Base-by-base conservation (phyloP, 1,140 invertebrate species). In the Drosophila navojoa region DNA sequence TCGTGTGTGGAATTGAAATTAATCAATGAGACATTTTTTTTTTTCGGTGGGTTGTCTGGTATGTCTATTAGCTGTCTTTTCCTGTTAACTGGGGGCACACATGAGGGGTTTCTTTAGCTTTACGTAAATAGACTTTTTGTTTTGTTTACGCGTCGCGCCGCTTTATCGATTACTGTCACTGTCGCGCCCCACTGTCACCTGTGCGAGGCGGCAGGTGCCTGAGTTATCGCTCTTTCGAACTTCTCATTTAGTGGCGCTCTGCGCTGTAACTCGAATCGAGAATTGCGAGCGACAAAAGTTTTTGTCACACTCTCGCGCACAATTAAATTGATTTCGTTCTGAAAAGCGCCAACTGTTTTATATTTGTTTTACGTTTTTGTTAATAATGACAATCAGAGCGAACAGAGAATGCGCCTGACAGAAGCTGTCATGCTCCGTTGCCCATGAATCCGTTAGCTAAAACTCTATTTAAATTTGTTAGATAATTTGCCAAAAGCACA, bases 361-460 rank as follows among this genome's bases (percentile, higher is more conserved):
- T 11, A 4, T 38, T 13, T 38, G 0, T 10, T 38, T 9, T 32
- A 29, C 27, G 6, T 32, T 32, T 32, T 32, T 32, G 32, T 32
- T 32, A 32, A 32, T 7, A 53, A 71, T 71, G 67, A 69, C 79
- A 87, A 86, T 76, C 84, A 86, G 82, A 86, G 82, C 82, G 42
- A 45, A 15, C 42, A 79, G 69, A 64, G 77, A 73, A 44, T 53
- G 63, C 38, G 16, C 27, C 32, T 42, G 58, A 53, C 35, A 44
- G 50, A 27, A 29, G 13, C 54, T 32, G 79, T 85, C 67, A 78
- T 42, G 81, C 81, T 76, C 75, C 60, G 81, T 54, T 85, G 71
- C 11, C 40, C 38, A 67, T 42, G 16, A 53, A 60, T 64, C 3
- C 25, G 44, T 5, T 25, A 22, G 42, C 42, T 7, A 59, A 42